phyloP scores from a whole-genome alignment of 64 coral and sea anemone genomes.

The Stichodactyla helianthus region DNA sequence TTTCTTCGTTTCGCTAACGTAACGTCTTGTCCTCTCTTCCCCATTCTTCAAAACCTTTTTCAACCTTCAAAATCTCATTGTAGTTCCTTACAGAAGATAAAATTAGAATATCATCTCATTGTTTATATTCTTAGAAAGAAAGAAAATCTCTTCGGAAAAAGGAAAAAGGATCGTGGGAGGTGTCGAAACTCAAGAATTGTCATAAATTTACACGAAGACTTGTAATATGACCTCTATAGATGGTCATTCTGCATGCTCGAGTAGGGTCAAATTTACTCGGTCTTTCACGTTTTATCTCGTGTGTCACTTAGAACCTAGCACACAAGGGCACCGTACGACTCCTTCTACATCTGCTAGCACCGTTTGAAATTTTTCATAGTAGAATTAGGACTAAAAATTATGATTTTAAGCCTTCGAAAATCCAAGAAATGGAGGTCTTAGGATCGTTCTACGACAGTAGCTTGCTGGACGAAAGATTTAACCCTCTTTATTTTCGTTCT shows the following conservation, averaged over 20 bases:
- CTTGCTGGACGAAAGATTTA: slow-evolving; percentile 12
- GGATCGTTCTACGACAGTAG: not conserved
- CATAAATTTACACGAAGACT: not conserved
- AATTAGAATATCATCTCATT: slow-evolving; percentile 1
- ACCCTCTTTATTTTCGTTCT: slow-evolving; percentile 21
- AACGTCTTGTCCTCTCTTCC: no score
- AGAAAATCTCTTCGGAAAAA: not conserved
- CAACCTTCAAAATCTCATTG: not conserved
- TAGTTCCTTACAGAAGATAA: not conserved
- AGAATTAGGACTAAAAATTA: not conserved
- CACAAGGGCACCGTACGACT: not conserved
- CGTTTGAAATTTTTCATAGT: not conserved
- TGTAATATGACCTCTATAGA: not conserved
- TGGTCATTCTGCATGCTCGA: not conserved
- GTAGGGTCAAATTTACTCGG: not conserved
- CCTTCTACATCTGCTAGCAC: not conserved
- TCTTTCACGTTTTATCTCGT: not conserved
- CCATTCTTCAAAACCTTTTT: no score
- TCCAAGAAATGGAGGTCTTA: not conserved
- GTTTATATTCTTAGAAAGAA: not conserved
- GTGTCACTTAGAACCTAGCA: not conserved
- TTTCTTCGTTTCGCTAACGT: no score
- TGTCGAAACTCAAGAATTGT: not conserved
- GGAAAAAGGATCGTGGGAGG: not conserved
- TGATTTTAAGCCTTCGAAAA: not conserved